phyloP scores from a whole-genome alignment of 1,140 invertebrate species.

The Papilio helenus region DNA sequence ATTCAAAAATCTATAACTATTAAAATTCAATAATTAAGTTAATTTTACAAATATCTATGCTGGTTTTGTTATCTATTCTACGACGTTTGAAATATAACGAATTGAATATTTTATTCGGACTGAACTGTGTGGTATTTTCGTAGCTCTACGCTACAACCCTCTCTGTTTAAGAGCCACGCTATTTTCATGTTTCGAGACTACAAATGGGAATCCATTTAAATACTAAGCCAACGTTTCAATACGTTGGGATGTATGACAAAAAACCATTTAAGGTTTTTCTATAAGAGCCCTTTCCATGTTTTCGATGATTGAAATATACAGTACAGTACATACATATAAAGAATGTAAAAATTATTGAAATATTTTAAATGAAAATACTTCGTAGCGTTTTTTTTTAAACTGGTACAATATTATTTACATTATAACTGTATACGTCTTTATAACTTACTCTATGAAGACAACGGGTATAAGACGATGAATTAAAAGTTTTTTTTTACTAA shows the following conservation, averaged over 20 bases:
- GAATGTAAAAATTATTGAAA: no score
- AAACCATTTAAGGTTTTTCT: conserved; percentile 36
- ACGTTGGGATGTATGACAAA: conserved; percentile 55
- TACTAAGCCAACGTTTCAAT: conserved; percentile 83
- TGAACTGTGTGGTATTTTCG: conserved; percentile 46
- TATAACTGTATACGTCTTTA: no score
- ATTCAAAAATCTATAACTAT: no score
- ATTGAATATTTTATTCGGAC: conserved; percentile 33
- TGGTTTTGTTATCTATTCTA: background rate
- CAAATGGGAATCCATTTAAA: conserved; percentile 84
- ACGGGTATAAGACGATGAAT: no score
- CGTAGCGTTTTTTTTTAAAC: no score
- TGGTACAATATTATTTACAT: no score
- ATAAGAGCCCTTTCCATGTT: conserved; percentile 23
- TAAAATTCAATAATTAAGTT: background rate
- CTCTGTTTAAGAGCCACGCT: conserved; percentile 82
- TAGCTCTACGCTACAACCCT: conserved; percentile 67
- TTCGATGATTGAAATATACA: conserved; percentile 12
- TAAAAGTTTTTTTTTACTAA: no score
- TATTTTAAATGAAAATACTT: no score
- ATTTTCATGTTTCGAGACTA: conserved; percentile 83
- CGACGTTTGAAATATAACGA: background rate
- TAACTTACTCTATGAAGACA: no score
- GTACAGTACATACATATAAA: background rate
- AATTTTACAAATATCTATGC: background rate